Evolutionary conservation across 1,140 invertebrate genomes (phyloP).

Genomic region (Neoseiulus cucumeris): DNA sequence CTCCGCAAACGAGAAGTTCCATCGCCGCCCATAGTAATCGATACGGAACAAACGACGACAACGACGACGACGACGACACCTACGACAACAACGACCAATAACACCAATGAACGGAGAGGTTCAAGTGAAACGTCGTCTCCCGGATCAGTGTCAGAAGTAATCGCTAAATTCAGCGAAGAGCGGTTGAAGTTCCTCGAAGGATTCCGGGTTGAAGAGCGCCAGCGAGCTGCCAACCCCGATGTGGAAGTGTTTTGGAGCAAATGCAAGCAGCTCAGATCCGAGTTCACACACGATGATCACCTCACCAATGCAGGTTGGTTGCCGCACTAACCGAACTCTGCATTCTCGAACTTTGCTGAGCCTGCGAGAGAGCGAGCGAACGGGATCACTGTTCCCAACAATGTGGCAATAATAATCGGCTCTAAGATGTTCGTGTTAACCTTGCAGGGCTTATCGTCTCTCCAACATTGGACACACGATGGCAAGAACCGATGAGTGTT

Average conservation of each 20-base stretch:
- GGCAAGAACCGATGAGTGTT: constrained; percentile 53
- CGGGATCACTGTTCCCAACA: too few species aligned
- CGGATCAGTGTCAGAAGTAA: neutral
- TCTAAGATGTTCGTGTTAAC: constrained; percentile 13
- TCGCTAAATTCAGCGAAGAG: neutral
- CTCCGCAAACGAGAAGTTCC: neutral
- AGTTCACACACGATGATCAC: constrained; percentile 41
- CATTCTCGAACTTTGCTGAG: too few species aligned
- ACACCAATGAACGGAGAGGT: neutral
- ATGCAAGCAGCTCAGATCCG: constrained; percentile 46
- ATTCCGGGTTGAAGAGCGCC: neutral
- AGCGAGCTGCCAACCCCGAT: constrained; percentile 35
- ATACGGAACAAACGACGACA: neutral
- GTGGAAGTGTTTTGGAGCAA: constrained; percentile 55
- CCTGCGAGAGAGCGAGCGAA: too few species aligned
- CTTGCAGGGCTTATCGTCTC: constrained; percentile 43
- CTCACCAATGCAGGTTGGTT: constrained; percentile 44
- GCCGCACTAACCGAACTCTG: too few species aligned
- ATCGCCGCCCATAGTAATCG: too few species aligned
- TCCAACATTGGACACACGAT: constrained; percentile 51
- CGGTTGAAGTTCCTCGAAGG: neutral
- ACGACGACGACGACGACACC: neutral
- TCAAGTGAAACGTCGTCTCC: constrained; percentile 1
- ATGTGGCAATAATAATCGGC: too few species aligned
- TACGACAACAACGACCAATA: neutral